Evolutionary conservation across 2,797 vertebrate genomes (phyloP), one percentile per base, ranked within the genome.

Genomic region (Sebastes matsubarae): DNA sequence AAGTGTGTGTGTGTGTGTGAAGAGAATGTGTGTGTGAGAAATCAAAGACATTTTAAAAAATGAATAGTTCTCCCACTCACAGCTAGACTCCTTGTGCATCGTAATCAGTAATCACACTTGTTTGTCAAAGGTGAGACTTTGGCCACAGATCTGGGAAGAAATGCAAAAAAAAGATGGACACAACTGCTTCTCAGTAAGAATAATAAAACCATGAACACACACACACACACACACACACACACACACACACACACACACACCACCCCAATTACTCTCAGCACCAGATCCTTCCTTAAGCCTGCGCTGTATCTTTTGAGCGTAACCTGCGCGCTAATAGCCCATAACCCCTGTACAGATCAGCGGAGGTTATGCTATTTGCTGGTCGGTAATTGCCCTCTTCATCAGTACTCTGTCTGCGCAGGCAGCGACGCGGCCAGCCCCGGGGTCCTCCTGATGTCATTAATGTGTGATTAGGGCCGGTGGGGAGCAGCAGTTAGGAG

Each of bases 401-500:
- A 98, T 98, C 97, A 97, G 97, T 97, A 97, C 97, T 96, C 97
- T 97, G 97, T 96, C 95, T 97, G 97, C 96, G 95, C 97, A 97
- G 96, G 96, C 97, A 96, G 96, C 96, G 94, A 95, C 95, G 95
- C 94, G 96, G 97, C 96, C 97, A 97, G 97, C 97, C 96, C 97
- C 81, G 75, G 97, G 96, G 97, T 94, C 97, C 97, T 99, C 98
- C 97, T 98, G 97, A 98, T 98, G 99, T 98, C 98, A 99, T 99
- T 99, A 99, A 98, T 98, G 97, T 97, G 97, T 98, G 98, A 99
- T 99, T 99, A 99, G 97, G 98, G 98, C 97, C 97, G 96, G 97
- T 98, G 97, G 98, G 98, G 98, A 99, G 97, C 97, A 97, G 97
- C 97, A 98, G 97, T 99, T 99, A 99, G 98, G 97, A 99, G 98